Evolutionary conservation across 2,888 invertebrate genomes (phyloP).

Genomic region (Trichacis sp.): DNA sequence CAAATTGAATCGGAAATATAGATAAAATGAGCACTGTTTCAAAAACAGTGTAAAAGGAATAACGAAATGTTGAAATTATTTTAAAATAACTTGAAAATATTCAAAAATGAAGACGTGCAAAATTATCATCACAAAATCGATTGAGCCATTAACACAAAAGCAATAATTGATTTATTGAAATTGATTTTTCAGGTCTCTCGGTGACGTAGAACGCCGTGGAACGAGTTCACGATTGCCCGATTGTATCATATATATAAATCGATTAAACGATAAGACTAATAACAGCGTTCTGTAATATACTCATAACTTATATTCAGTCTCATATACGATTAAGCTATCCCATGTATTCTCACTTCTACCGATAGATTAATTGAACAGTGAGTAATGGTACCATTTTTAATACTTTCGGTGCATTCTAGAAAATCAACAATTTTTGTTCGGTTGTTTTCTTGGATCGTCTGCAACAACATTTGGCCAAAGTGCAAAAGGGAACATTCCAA

Average conservation of each 20-base stretch:
- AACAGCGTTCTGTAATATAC: slow-evolving; percentile 56
- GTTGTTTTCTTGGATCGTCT: slow-evolving; percentile 28
- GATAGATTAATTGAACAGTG: slow-evolving; percentile 43
- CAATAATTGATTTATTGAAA: background rate
- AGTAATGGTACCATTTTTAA: slow-evolving; percentile 32
- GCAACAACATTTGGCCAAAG: slow-evolving; percentile 42
- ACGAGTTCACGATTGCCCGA: slow-evolving; percentile 41
- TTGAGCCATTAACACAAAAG: no score
- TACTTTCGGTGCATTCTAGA: slow-evolving; percentile 20
- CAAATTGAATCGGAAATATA: no score
- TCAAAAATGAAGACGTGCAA: no score
- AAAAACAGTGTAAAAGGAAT: no score
- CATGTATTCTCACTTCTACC: slow-evolving; percentile 44
- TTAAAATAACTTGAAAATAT: no score
- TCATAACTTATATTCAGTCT: slow-evolving; percentile 47
- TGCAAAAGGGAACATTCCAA: background rate
- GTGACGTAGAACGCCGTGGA: slow-evolving; percentile 30
- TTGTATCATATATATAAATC: slow-evolving; percentile 58
- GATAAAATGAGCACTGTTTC: no score
- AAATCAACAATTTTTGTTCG: slow-evolving; percentile 8
- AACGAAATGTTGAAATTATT: no score
- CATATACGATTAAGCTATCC: slow-evolving; percentile 31
- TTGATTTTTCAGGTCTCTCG: slow-evolving; percentile 40
- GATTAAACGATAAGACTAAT: slow-evolving; percentile 52
- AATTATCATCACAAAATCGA: no score